Conservation (phyloP, 2,888 invertebrate genomes). For the Trichacis sp. region DNA sequence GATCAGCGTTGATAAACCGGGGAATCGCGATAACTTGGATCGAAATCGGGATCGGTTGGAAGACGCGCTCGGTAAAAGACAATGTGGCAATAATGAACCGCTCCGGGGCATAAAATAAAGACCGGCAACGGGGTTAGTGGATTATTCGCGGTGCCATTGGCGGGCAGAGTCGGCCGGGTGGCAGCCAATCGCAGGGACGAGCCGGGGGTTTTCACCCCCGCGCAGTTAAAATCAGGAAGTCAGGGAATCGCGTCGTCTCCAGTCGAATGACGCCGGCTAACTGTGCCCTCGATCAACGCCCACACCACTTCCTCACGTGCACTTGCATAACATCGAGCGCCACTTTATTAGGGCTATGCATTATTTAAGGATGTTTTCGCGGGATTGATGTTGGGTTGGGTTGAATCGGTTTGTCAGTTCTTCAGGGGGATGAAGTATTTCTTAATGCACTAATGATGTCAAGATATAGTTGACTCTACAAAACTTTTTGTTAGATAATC, state of each 20-base stretch:
- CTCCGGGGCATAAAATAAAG: constrained; percentile 53
- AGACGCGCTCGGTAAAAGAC: constrained; percentile 57
- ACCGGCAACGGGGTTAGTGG: constrained; percentile 41
- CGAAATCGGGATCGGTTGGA: constrained; percentile 8
- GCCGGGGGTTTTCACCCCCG: constrained; percentile 47
- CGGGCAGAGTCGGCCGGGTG: constrained; percentile 13
- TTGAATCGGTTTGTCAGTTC: no score
- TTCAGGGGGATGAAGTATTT: no score
- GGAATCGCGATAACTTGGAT: neutral
- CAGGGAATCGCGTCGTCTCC: constrained; percentile 47
- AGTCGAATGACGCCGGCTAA: constrained; percentile 30
- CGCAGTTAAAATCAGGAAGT: constrained; percentile 52
- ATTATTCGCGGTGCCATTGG: constrained; percentile 31
- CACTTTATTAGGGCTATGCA: constrained; percentile 1
- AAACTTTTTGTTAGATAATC: no score
- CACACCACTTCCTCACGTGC: constrained; percentile 8
- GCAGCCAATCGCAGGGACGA: constrained; percentile 57
- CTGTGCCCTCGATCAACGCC: constrained; percentile 30
- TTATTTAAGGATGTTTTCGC: no score
- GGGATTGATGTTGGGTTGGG: no score
- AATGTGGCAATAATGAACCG: constrained; percentile 54
- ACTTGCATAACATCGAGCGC: neutral
- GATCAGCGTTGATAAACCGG: neutral
- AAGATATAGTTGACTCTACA: no score
- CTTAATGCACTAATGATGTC: neutral